phyloP scores from a whole-genome alignment of 2,797 vertebrate species.

The Cyclura pinguis region DNA sequence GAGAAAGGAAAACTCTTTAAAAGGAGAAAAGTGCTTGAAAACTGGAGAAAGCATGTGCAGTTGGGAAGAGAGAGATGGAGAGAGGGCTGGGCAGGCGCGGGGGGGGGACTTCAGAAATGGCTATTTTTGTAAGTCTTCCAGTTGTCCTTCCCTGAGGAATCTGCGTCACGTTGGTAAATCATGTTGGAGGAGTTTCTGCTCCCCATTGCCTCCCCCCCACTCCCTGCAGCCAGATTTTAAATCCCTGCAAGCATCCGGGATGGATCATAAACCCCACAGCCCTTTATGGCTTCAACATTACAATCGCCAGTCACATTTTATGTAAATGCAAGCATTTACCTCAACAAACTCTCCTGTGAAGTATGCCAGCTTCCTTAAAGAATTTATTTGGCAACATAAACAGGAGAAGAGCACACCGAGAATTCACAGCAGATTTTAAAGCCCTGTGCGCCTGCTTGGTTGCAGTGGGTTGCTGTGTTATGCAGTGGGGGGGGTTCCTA shows the following conservation, averaged over 20 bases:
- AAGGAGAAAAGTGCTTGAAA: slow-evolving; percentile 28
- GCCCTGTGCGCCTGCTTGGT: background rate
- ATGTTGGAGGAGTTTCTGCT: background rate
- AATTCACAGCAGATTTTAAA: slow-evolving; percentile 57
- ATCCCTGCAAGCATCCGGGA: slow-evolving; percentile 71
- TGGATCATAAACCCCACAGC: slow-evolving; percentile 74
- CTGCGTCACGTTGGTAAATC: slow-evolving; percentile 69
- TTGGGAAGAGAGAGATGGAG: background rate
- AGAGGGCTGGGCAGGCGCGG: background rate
- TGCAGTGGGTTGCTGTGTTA: background rate
- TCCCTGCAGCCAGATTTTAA: slow-evolving; percentile 61
- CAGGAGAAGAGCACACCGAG: slow-evolving; percentile 62
- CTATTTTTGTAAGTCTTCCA: slow-evolving; percentile 41
- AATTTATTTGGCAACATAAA: slow-evolving; percentile 72
- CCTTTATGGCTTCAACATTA: slow-evolving; percentile 77
- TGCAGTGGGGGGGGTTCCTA: too few relatives aligned
- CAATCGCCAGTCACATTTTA: slow-evolving; percentile 75
- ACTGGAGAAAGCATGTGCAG: slow-evolving; percentile 14
- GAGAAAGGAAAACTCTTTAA: background rate
- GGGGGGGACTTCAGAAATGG: background rate
- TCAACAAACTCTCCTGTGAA: slow-evolving; percentile 77
- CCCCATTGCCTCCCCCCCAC: slow-evolving; percentile 34
- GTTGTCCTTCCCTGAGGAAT: slow-evolving; percentile 52
- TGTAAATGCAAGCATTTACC: slow-evolving; percentile 77
- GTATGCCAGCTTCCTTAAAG: slow-evolving; percentile 73